Conservation (phyloP, 2,113 vertebrate species). For the Megaptera novaeangliae region DNA sequence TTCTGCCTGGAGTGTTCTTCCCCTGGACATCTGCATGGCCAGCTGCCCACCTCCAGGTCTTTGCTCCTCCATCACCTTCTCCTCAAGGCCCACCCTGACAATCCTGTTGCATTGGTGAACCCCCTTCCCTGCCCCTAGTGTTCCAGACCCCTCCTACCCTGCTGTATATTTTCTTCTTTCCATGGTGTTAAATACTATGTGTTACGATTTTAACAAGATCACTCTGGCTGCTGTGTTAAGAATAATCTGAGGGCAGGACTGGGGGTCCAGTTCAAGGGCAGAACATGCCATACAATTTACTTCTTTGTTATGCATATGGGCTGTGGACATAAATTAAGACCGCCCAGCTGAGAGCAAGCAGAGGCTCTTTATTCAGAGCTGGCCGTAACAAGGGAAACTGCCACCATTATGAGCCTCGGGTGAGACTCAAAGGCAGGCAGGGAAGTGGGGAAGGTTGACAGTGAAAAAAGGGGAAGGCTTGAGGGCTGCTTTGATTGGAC, state of each 20-base stretch:
- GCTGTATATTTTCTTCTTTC: neutral
- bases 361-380: neutral
- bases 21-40: too few species aligned
- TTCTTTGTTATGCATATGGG: conserved; percentile 16
- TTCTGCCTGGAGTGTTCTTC: neutral
- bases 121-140: accelerated
- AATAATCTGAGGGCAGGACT: neutral
- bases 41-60: neutral
- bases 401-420: neutral
- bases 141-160: neutral
- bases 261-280: neutral
- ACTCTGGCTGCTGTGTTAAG: neutral
- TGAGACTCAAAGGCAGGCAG: neutral
- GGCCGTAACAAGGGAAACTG: neutral
- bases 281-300: neutral
- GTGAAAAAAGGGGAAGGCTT: neutral
- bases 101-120: neutral
- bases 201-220: conserved; percentile 16
- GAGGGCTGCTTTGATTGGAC: neutral
- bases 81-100: neutral
- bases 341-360: neutral
- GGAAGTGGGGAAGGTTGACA: neutral
- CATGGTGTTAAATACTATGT: neutral
- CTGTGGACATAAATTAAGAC: conserved; percentile 1
- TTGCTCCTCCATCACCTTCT: neutral